phyloP scores from a whole-genome alignment of 2,888 invertebrate genomes.

The Drosophila suboccidentalis region DNA sequence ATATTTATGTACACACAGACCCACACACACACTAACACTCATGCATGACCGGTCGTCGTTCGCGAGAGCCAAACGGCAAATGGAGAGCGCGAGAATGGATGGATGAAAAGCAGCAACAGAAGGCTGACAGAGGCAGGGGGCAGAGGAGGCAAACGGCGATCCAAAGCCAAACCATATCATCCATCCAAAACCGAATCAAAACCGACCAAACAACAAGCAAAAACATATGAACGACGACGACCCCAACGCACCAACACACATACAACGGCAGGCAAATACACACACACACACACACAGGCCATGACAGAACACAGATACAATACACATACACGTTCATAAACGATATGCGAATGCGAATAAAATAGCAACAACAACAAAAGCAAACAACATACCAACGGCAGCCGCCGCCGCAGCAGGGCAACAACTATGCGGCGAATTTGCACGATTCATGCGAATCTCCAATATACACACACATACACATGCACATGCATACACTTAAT shows the following conservation, averaged over 20 bases:
- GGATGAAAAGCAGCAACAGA: conserved; percentile 49
- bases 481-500: conserved; percentile 60
- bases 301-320: conserved; percentile 49
- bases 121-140: conserved; percentile 22
- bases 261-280: conserved; percentile 39
- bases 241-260: conserved; percentile 59
- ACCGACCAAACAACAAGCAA: conserved; percentile 82
- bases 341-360: conserved; percentile 83
- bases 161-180: conserved; percentile 77
- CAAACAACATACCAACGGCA: conserved; percentile 57
- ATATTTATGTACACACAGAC: no score
- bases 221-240: conserved; percentile 67
- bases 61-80: conserved; percentile 66
- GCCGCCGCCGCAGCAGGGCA: conserved; percentile 43
- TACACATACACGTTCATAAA: conserved; percentile 50
- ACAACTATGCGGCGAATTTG: conserved; percentile 81
- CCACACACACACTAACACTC: conserved; percentile 38
- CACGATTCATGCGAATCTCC: conserved; percentile 83
- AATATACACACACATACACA: conserved; percentile 51
- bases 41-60: conserved; percentile 64
- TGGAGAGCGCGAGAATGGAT: conserved; percentile 57
- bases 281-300: no score
- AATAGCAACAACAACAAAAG: conserved; percentile 67
- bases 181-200: conserved; percentile 83
- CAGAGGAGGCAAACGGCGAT: conserved; percentile 45